Conservation (phyloP, 2,888 invertebrate species). For the Colostygia pectinataria region DNA sequence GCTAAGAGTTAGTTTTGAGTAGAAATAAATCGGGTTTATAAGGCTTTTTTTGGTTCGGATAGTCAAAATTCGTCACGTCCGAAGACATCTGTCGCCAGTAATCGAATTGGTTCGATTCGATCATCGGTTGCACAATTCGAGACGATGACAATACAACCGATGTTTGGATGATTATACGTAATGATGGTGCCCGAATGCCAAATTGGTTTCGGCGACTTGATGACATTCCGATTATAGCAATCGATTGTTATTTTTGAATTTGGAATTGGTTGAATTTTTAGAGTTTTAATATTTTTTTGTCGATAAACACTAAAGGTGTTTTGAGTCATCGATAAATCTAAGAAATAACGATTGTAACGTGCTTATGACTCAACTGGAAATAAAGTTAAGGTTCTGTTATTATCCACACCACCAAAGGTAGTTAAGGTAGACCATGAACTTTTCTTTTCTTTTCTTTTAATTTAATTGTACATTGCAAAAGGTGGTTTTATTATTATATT, state of each 20-base stretch:
- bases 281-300: neutral
- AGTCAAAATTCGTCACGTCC: conserved; percentile 81
- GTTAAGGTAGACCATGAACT: too few relatives aligned
- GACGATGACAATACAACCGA: conserved; percentile 75
- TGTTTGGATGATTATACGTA: conserved; percentile 70
- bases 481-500: too few relatives aligned
- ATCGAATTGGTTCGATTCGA: conserved; percentile 73
- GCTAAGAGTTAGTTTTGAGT: conserved; percentile 35
- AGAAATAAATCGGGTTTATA: conserved; percentile 31
- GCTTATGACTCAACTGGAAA: too few relatives aligned
- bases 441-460: too few relatives aligned
- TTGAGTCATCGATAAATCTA: neutral
- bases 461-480: too few relatives aligned
- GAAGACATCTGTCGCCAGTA: conserved; percentile 80
- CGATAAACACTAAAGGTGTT: conserved; percentile 1
- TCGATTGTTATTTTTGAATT: conserved; percentile 46
- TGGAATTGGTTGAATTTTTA: conserved; percentile 13
- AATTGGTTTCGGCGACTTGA: conserved; percentile 65
- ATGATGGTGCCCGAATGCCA: conserved; percentile 55
- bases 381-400: too few relatives aligned
- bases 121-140: conserved; percentile 77
- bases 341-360: too few relatives aligned
- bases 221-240: conserved; percentile 68
- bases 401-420: too few relatives aligned
- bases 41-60: conserved; percentile 52